A percentile compares a stretch with the other conserved stretches of the same genome.
These are phyloP conservation scores for Drosophila miranda DNA, from an alignment of 1,140 invertebrate genomes.

Conservation along the genomic window DNA sequence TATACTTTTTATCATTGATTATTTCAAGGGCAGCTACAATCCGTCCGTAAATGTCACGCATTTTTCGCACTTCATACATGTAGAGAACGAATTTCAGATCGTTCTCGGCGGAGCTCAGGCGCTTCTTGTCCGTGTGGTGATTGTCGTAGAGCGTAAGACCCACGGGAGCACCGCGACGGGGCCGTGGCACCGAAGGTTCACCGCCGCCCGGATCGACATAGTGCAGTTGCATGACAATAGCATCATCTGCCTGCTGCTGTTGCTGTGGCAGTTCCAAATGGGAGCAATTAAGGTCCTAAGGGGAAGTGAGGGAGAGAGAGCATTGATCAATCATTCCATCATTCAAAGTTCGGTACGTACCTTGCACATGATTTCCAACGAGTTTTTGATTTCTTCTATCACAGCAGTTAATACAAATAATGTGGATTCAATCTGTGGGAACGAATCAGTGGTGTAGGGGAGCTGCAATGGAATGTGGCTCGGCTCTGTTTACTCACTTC, in stretches of 20 bases:
- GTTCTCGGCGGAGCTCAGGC: conserved; percentile 59
- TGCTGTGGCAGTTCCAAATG: conserved; percentile 65
- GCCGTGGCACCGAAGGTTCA: conserved; percentile 53
- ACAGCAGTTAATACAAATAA: conserved; percentile 76
- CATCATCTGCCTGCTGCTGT: conserved; percentile 57
- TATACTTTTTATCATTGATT: conserved; percentile 76
- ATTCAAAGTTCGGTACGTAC: conserved; percentile 36
- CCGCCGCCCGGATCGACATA: conserved; percentile 29
- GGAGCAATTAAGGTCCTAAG: conserved; percentile 67
- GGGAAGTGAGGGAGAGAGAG: neutral
- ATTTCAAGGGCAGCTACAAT: conserved; percentile 70
- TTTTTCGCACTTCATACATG: conserved; percentile 78
- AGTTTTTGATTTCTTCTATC: conserved; percentile 80
- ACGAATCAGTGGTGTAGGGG: too few species aligned
- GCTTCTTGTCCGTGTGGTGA: conserved; percentile 57
- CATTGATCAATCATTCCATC: neutral
- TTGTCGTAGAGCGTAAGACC: conserved; percentile 69
- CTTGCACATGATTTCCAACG: conserved; percentile 77
- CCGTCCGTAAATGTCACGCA: conserved; percentile 75
- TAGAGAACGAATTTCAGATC: conserved; percentile 78
- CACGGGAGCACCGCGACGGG: conserved; percentile 60
- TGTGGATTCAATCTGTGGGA: conserved; percentile 68
- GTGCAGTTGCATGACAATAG: conserved; percentile 60
- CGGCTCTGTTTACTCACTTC: conserved; percentile 80
- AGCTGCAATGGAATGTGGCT: too few species aligned